Percentiles rank a stretch among this genome's conserved stretches.
phyloP scores from a whole-genome alignment of 2,797 vertebrate species.

The Denticeps clupeoides region DNA sequence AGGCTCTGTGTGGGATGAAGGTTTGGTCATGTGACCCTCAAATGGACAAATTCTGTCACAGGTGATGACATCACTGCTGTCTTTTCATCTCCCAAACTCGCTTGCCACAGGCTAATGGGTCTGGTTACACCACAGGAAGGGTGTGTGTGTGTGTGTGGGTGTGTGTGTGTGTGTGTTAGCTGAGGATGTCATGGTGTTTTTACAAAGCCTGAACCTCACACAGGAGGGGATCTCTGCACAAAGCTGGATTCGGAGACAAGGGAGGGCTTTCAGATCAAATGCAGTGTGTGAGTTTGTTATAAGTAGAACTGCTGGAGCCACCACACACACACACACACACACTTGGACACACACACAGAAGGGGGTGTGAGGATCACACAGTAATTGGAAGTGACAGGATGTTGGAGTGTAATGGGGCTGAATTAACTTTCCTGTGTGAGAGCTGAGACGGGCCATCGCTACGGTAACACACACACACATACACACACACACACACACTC shows the following conservation, averaged over 20 bases:
- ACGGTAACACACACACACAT: not conserved
- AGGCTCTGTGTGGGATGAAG: too few relatives aligned
- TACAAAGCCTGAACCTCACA: too few relatives aligned
- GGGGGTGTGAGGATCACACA: not conserved
- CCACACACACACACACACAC: not conserved
- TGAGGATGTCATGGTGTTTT: too few relatives aligned
- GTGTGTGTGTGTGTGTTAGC: not conserved
- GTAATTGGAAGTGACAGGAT: constrained; percentile 22
- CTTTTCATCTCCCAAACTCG: too few relatives aligned
- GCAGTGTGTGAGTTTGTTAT: not conserved
- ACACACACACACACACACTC: not conserved
- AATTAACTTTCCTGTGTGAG: constrained; percentile 21
- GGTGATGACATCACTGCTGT: too few relatives aligned
- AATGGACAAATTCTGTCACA: too few relatives aligned
- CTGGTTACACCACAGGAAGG: too few relatives aligned
- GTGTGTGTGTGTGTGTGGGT: constrained; percentile 7
- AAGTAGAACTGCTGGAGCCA: not conserved
- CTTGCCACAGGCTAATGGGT: too few relatives aligned
- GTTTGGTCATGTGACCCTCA: too few relatives aligned
- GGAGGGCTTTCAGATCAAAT: not conserved
- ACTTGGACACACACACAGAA: not conserved
- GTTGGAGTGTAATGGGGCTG: constrained; percentile 25
- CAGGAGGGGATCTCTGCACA: not conserved
- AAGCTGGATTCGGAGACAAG: not conserved
- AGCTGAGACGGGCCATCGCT: not conserved